phyloP scores from a whole-genome alignment of 2,888 invertebrate genomes.

The Platycnemis pennipes region DNA sequence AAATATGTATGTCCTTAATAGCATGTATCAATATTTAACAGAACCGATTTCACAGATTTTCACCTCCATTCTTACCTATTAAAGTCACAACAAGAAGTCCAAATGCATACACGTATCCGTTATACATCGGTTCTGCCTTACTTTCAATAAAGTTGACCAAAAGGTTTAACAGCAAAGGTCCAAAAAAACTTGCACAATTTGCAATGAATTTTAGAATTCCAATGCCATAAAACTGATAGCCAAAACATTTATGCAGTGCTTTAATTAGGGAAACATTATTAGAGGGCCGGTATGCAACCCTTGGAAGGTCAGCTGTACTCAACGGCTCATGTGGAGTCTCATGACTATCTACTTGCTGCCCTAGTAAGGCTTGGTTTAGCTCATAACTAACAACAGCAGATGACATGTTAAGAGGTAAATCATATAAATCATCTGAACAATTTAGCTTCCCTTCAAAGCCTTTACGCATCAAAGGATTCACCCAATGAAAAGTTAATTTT shows the following conservation, averaged over 20 bases:
- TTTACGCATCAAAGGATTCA: constrained; percentile 90
- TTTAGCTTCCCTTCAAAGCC: constrained; percentile 87
- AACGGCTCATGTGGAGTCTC: background rate
- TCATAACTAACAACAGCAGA: constrained; percentile 83
- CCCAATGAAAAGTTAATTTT: constrained; percentile 93
- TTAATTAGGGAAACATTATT: constrained; percentile 81
- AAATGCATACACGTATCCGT: constrained; percentile 85
- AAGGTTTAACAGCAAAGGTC: constrained; percentile 92
- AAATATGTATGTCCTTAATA: constrained; percentile 31
- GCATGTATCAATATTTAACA: background rate
- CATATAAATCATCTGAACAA: constrained; percentile 90
- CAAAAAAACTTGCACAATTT: constrained; percentile 92
- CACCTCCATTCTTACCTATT: constrained; percentile 81
- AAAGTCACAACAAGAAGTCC: constrained; percentile 85
- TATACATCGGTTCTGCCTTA: constrained; percentile 83
- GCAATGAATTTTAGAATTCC: constrained; percentile 91
- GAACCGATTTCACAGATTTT: constrained; percentile 18
- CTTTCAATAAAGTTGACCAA: constrained; percentile 90
- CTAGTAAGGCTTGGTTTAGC: constrained; percentile 82
- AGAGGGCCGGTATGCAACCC: background rate
- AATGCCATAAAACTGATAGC: constrained; percentile 90
- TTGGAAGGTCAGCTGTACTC: background rate
- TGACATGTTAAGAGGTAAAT: constrained; percentile 86
- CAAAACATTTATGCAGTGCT: constrained; percentile 88
- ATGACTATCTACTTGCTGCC: constrained; percentile 78